Evolutionary conservation across 1,140 invertebrate genomes (phyloP), one percentile per base, ranked within the genome.

Genomic region (Panonychus citri): DNA sequence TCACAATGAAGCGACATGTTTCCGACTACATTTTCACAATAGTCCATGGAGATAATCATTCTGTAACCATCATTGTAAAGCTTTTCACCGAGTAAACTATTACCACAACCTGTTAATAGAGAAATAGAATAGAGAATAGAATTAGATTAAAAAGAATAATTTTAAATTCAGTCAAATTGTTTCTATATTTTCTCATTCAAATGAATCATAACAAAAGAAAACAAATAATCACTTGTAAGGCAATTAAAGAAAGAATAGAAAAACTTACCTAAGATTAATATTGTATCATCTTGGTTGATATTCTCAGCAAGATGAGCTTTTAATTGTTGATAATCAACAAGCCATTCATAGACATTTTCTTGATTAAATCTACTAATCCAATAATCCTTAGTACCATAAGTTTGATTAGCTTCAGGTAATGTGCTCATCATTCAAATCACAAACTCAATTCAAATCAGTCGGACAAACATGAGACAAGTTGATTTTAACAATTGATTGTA

Each of bases 11-110:
- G 34, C 28, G 49, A 57, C 68, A 74, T 71, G 24, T 67, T 68
- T 17, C 68, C 63, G 26, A 75, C 73, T 2, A 75, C 68, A 51
- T 68, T 61, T 19, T 60, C 53, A n/a, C 73, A 73, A 59, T 70
- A 75, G 60, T 76, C 74, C 21, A 73, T 66, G 57, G 73, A 75
- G 8, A 64, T 64, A 26, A 75, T 68, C 50, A 70, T 61, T 21
- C 61, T 53, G 60, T 62, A 76, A 7, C 73, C 73, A 61, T 72
- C 66, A 17, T 63, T 55, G 55, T 68, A 71, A 63, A 75, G 62
- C 13, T 72, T 65, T 62, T 67, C 67, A 60, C 70, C 68, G n/a
- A 75, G 60, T 39, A 60, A 55, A 61, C 72, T 74, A 62, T 73
- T 74, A 21, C 74, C 74, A 64, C 74, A 75, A 8, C 73, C 74